Evolutionary conservation across 2,888 invertebrate species (phyloP).

Genomic region (Chymomyza amoena): DNA sequence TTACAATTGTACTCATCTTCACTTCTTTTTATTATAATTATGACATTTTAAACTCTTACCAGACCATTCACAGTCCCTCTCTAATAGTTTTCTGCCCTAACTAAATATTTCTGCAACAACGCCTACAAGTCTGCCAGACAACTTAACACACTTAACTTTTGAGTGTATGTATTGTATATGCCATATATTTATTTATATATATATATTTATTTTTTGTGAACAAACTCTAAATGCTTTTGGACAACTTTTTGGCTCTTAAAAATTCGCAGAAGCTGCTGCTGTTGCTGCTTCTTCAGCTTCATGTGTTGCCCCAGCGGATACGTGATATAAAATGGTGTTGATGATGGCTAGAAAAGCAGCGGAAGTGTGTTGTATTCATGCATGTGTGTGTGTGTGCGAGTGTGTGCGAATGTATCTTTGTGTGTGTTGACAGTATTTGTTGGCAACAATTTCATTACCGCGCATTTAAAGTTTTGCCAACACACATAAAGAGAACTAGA

Average conservation of each 20-base stretch:
- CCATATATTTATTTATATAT: constrained; percentile 24
- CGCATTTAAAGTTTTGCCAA: constrained; percentile 70
- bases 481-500: constrained; percentile 30
- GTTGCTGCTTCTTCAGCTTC: constrained; percentile 43
- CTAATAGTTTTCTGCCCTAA: not conserved
- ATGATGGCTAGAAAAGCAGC: constrained; percentile 27
- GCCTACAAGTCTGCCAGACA: constrained; percentile 15
- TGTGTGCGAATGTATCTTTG: constrained; percentile 37
- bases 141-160: constrained; percentile 55
- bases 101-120: not conserved
- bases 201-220: constrained; percentile 15
- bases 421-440: constrained; percentile 63
- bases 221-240: constrained; percentile 46
- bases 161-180: not conserved
- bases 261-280: constrained; percentile 47
- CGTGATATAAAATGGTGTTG: constrained; percentile 61
- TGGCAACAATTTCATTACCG: constrained; percentile 72
- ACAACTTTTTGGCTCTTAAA: constrained; percentile 58
- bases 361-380: constrained; percentile 3
- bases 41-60: not conserved
- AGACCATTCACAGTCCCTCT: not conserved
- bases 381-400: constrained; percentile 3
- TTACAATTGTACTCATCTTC: no score
- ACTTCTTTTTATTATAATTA: not conserved
- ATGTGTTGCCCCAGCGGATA: constrained; percentile 40